Base-by-base conservation (phyloP, 1,140 invertebrate genomes). In the Papilio dardanus region DNA sequence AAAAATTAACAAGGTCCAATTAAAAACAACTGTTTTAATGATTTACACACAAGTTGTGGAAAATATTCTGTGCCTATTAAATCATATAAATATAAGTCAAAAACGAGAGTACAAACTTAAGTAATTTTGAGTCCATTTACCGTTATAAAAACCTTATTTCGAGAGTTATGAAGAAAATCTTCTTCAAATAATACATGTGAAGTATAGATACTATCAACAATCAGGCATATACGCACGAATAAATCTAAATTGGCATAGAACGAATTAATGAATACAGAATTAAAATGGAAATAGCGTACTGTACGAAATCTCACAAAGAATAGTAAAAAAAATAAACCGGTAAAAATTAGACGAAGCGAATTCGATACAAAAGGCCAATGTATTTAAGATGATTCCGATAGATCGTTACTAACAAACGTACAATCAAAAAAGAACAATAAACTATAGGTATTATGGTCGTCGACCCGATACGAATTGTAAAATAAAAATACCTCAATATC, bases 401-500 rank as follows among this genome's bases (percentile, higher is more conserved):
- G 16, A 71, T 73, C 24, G 50, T 58, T 73, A 73, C 50, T n/a
- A 54, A 58, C 50, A 58, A 19, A 58, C 30, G 19, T 35, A 31
- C 37, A 69, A 40, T 19, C 37, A 14, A 24, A 71, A 73, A 62
- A 76, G 76, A 74, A 69, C 68, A 28, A 77, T 76, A 76, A 81
- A 69, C 69, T 77, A 75, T 80, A 73, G 81, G 78, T 78, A 76
- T 73, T 33, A 77, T 69, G 74, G 75, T 74, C 81, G 24, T 76
- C 76, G 81, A 81, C 65, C 80, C 75, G 65, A 73, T 77, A 78
- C 77, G 75, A 79, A 78, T 82, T 77, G 28, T 50, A 74, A 78
- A 78, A 76, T 76, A 75, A 71, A 74, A 40, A 77, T 71, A 77
- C 12, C 50, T 28, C 28, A 19, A 73, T 7, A 75, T 71, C 75